A percentile compares a stretch with the other conserved stretches of the same genome.
phyloP scores from a whole-genome alignment of 2,888 invertebrate species.

The Clunio marinus region DNA sequence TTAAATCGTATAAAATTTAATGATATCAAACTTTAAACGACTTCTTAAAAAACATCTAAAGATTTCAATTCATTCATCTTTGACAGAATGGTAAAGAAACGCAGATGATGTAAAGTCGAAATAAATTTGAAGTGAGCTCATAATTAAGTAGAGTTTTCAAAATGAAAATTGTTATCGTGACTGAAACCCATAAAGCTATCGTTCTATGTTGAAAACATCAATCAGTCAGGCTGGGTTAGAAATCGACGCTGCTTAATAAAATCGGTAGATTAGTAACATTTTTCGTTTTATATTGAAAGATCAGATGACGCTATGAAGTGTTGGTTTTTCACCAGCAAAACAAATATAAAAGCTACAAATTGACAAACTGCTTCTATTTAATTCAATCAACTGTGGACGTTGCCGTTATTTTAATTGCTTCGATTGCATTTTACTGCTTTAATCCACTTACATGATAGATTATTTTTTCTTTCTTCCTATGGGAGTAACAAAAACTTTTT shows the following conservation, averaged over 20 bases:
- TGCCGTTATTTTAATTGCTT: background rate
- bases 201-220: background rate
- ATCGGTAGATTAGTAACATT: background rate
- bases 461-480: background rate
- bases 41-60: background rate
- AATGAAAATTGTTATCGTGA: background rate
- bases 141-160: background rate
- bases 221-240: background rate
- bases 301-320: no score
- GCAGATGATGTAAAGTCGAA: background rate
- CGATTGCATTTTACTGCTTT: background rate
- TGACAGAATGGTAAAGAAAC: background rate
- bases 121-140: background rate
- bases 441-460: conserved; percentile 34
- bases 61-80: no score
- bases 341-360: background rate
- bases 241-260: background rate
- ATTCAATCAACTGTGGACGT: no score
- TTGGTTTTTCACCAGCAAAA: background rate
- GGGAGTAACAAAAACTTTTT: conserved; percentile 35
- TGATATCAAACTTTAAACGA: background rate
- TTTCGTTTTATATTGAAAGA: background rate
- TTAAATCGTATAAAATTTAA: background rate
- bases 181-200: background rate
- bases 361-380: background rate